These are phyloP conservation scores for Arge pagana DNA, from an alignment of 2,888 invertebrate genomes.

Conservation along the genomic window DNA sequence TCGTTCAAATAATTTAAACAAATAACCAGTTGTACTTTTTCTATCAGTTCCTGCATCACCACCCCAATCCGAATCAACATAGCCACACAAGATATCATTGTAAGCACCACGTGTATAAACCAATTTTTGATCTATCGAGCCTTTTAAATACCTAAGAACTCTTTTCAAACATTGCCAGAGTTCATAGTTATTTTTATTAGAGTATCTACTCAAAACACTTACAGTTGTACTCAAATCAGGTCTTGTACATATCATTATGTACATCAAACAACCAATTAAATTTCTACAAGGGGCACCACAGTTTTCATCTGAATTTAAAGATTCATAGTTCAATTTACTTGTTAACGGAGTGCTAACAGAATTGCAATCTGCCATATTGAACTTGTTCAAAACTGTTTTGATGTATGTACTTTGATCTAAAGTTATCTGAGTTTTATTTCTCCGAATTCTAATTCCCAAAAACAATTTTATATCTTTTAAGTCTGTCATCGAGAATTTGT, in stretches of 20 bases:
- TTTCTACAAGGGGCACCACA: conserved; percentile 36
- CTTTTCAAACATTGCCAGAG: conserved; percentile 1
- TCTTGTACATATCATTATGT: conserved; percentile 29
- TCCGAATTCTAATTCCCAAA: conserved; percentile 31
- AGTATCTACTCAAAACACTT: not conserved
- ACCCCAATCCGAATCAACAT: not conserved
- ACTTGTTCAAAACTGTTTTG: conserved; percentile 35
- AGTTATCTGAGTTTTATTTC: conserved; percentile 22
- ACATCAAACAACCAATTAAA: conserved; percentile 34
- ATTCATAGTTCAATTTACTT: conserved; percentile 35
- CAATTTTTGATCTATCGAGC: not conserved
- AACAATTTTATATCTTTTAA: conserved; percentile 32
- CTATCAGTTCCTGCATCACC: not conserved
- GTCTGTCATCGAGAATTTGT: conserved; percentile 33
- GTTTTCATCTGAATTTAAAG: conserved; percentile 34
- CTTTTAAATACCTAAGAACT: not conserved
- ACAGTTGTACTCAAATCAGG: conserved; percentile 23
- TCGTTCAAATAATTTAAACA: conserved; percentile 28
- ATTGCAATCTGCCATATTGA: conserved; percentile 36
- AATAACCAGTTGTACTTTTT: conserved; percentile 29
- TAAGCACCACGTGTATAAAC: not conserved
- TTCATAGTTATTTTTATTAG: conserved; percentile 1
- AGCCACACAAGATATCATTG: not conserved
- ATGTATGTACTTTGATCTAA: conserved; percentile 30
- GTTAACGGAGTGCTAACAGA: conserved; percentile 32